phyloP scores from a whole-genome alignment of 53 echinoderm and acorn worm species.

The Mesocentrotus franciscanus region DNA sequence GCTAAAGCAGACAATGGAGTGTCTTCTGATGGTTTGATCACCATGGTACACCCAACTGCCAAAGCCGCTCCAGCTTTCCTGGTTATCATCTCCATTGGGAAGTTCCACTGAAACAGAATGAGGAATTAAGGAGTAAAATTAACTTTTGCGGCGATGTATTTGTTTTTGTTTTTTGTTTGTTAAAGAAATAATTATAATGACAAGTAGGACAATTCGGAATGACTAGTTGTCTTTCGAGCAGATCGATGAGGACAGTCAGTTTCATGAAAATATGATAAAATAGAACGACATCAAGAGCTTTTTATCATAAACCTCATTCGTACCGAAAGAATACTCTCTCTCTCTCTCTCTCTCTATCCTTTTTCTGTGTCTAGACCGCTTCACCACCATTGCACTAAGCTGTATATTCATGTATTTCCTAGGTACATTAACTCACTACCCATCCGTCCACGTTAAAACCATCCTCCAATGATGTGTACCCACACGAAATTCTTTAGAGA shows the following conservation, averaged over 20 bases:
- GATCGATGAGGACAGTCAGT: neutral
- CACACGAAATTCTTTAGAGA: neutral
- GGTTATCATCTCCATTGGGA: conserved; percentile 77
- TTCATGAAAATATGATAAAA: neutral
- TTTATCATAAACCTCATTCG: too few relatives aligned
- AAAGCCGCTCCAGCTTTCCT: conserved; percentile 78
- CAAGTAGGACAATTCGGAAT: neutral
- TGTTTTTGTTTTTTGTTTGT: neutral
- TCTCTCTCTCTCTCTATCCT: too few relatives aligned
- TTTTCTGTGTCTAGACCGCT: too few relatives aligned
- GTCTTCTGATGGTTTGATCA: conserved; percentile 83
- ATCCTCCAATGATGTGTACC: too few relatives aligned
- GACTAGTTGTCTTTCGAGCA: neutral
- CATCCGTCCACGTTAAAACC: too few relatives aligned
- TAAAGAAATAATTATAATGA: neutral
- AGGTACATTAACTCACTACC: too few relatives aligned
- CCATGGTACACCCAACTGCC: conserved; percentile 77
- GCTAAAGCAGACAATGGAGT: conserved; percentile 78
- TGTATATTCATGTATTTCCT: too few relatives aligned
- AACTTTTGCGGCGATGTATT: neutral
- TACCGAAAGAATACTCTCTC: too few relatives aligned
- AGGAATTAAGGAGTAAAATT: neutral
- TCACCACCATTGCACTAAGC: too few relatives aligned
- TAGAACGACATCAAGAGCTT: too few relatives aligned
- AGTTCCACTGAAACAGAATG: conserved; percentile 68